Evolutionary conservation across 2,797 vertebrate genomes (phyloP).

Genomic region (Gymnocypris eckloni): DNA sequence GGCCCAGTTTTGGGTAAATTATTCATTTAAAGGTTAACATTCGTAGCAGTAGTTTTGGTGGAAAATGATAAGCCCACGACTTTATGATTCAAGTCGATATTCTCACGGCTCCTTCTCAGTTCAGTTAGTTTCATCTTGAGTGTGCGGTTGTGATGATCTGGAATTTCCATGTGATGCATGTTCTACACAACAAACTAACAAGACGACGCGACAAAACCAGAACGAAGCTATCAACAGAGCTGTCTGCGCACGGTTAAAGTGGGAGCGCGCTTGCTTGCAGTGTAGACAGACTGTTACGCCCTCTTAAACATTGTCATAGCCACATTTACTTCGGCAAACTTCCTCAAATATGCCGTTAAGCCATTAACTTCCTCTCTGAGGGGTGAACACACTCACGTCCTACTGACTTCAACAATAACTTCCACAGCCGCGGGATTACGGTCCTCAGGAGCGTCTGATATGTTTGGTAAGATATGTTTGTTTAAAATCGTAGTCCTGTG

Average conservation of each 20-base stretch:
- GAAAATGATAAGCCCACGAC: not conserved
- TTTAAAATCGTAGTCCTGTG: not conserved
- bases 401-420: constrained; percentile 53
- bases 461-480: constrained; percentile 56
- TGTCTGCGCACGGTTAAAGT: not conserved
- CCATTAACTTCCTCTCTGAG: constrained; percentile 64
- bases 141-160: not conserved
- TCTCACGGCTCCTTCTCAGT: not conserved
- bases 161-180: constrained; percentile 34
- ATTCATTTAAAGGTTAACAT: not conserved
- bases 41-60: too few relatives aligned
- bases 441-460: constrained; percentile 41
- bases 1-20: not conserved
- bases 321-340: constrained; percentile 58
- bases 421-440: constrained; percentile 30
- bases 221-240: not conserved
- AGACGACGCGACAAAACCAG: constrained; percentile 5
- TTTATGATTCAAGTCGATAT: constrained; percentile 15
- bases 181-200: not conserved
- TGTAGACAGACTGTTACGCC: constrained; percentile 38
- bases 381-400: constrained; percentile 59
- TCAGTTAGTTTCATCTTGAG: not conserved
- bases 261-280: not conserved
- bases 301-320: constrained; percentile 53
- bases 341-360: constrained; percentile 66